Base-by-base conservation (phyloP, 2,888 invertebrate genomes). In the Ennomos erosarius region DNA sequence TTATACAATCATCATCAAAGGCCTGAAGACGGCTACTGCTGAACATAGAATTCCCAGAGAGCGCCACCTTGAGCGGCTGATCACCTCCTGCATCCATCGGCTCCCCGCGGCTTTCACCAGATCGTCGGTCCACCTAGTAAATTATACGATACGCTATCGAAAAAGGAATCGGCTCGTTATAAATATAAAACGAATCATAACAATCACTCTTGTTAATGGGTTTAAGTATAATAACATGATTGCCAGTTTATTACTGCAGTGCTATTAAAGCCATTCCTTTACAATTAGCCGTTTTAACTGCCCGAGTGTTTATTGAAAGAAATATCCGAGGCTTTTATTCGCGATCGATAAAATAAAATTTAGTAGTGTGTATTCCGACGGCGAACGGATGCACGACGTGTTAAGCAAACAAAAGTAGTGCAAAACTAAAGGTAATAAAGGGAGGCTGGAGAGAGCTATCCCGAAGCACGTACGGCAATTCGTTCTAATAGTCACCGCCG, bases 401-500 rank as follows among this genome's bases (percentile, higher is more conserved):
- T 80, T 76, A 81, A 74, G 80, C 82, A 85, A 85, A 88, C 83
- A 85, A 84, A 86, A 84, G 81, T 83, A 75, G 81, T 78, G 81
- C 79, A 75, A 84, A 81, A 82, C 79, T 82, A 75, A 77, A 81
- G 85, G 84, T 79, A 85, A 87, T 87, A 88, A 83, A 85, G 79
- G 77, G 78, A 75, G 75, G 76, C 73, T 69, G 75, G 74, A 74
- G 79, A 76, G 78, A 70, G 67, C 75, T 78, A 79, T 83, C 79
- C 79, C 79, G 64, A 65, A 74, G 83, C 88, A 88, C 88, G 89
- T 88, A 85, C 85, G 74, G 77, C 87, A 83, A 87, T 88, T 88
- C 85, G 83, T 87, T 85, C 85, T 87, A 87, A 89, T 87, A 85
- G 89, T 82, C 81, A 79, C 81, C 74, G 79, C 79, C 85, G 84